A percentile compares a stretch with the other conserved stretches of the same genome.
Conservation (phyloP, 1,140 invertebrate species). For the Lerema accius region DNA sequence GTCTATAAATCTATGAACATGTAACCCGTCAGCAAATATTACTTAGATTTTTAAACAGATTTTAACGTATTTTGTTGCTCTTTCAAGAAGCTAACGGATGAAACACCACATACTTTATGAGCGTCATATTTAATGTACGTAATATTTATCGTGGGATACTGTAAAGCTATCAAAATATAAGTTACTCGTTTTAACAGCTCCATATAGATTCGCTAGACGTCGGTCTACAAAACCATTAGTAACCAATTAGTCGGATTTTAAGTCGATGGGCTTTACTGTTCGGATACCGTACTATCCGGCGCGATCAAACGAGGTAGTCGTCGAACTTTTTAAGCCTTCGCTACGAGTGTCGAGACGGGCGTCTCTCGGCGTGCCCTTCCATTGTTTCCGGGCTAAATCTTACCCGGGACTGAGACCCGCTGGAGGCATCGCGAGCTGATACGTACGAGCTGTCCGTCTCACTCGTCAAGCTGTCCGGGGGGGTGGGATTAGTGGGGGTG, state of each 20-base stretch:
- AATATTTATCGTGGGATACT: background rate
- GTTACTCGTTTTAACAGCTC: no score
- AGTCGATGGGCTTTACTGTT: background rate
- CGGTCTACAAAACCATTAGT: background rate
- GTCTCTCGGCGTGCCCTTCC: slow-evolving; percentile 58
- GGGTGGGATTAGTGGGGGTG: slow-evolving; percentile 93
- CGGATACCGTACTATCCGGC: slow-evolving; percentile 1
- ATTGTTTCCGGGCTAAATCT: slow-evolving; percentile 91
- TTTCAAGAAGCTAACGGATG: no score
- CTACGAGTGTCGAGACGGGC: slow-evolving; percentile 74
- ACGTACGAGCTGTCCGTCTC: slow-evolving; percentile 92
- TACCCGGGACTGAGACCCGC: slow-evolving; percentile 87
- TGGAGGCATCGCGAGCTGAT: slow-evolving; percentile 90
- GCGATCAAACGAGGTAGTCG: slow-evolving; percentile 78
- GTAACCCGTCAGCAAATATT: no score
- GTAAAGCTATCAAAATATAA: no score
- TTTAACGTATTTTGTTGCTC: no score
- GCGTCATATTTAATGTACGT: background rate
- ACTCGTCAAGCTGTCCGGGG: slow-evolving; percentile 91
- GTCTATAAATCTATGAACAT: no score
- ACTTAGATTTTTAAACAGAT: no score
- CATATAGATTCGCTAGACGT: no score
- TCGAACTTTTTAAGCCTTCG: slow-evolving; percentile 76
- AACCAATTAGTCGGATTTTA: background rate
- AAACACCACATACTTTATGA: no score